Percentiles rank a stretch among this genome's conserved stretches.
Evolutionary conservation across 2,113 vertebrate genomes (phyloP).

Genomic region (Toxostoma redivivum): DNA sequence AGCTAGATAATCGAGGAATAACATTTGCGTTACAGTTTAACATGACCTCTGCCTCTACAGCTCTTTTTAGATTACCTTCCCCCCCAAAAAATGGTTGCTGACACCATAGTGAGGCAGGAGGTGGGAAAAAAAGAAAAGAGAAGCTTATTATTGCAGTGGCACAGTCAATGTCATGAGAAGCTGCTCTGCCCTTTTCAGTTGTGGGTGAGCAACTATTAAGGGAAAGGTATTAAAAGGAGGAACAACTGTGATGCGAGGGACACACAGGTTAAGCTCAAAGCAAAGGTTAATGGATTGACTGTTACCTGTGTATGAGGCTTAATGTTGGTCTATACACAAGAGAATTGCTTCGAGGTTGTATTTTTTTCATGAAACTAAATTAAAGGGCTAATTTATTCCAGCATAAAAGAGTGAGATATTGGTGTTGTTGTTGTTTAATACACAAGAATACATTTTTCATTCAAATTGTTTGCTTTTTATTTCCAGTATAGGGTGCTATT

Average conservation of each 20-base stretch:
- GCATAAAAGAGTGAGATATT: neutral
- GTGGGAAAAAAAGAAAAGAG: constrained; percentile 60
- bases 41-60: constrained; percentile 90
- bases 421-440: constrained; percentile 49
- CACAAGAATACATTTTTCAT: constrained; percentile 49
- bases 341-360: constrained; percentile 67
- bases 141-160: constrained; percentile 87
- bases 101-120: constrained; percentile 75
- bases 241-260: constrained; percentile 75
- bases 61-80: constrained; percentile 91
- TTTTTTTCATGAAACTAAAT: constrained; percentile 76
- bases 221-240: constrained; percentile 83
- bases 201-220: constrained; percentile 86
- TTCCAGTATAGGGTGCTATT: neutral
- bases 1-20: constrained; percentile 96
- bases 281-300: constrained; percentile 99
- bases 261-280: constrained; percentile 82
- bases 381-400: constrained; percentile 76
- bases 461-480: neutral
- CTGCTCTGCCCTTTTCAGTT: constrained; percentile 88
- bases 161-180: constrained; percentile 87
- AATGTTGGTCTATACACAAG: constrained; percentile 80
- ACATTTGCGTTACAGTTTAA: constrained; percentile 97
- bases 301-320: constrained; percentile 88
- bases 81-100: constrained; percentile 76